Percentiles rank a stretch among this genome's conserved stretches.
These are phyloP conservation scores for Columba guinea DNA, from an alignment of 2,797 vertebrate genomes.

Conservation along the genomic window DNA sequence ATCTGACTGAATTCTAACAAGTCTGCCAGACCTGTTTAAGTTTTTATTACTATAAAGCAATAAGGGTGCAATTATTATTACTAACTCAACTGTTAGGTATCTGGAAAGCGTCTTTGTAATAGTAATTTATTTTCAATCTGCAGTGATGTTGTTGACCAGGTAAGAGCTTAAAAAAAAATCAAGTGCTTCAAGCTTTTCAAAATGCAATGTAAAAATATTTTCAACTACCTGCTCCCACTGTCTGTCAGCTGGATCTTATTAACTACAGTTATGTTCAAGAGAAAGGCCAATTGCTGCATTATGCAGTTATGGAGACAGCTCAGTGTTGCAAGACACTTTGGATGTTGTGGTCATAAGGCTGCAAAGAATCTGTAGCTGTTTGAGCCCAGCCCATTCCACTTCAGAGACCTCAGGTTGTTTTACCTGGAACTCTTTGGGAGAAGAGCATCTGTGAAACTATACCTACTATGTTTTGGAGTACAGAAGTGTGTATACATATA, in stretches of 20 bases:
- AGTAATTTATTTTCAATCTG: background rate
- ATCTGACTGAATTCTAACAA: background rate
- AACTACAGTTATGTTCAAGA: background rate
- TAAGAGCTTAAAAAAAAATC: accelerated
- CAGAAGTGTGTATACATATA: accelerated
- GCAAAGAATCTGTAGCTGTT: background rate
- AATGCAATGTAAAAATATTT: background rate
- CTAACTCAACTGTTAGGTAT: background rate
- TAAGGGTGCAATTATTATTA: background rate
- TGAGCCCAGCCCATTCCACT: background rate
- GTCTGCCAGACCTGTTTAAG: background rate
- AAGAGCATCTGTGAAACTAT: background rate
- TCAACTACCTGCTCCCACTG: accelerated
- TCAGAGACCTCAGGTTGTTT: background rate
- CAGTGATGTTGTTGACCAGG: background rate
- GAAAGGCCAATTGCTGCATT: background rate
- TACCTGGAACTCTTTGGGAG: background rate
- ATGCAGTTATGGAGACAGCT: background rate
- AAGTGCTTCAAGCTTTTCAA: background rate
- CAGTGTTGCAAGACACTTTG: background rate
- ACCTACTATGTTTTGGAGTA: background rate
- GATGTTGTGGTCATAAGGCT: background rate
- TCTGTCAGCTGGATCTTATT: background rate
- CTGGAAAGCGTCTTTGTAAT: background rate
- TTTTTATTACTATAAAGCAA: background rate